These are phyloP conservation scores for Eonycteris spelaea DNA, from an alignment of 2,113 vertebrate species.

Conservation along the genomic window DNA sequence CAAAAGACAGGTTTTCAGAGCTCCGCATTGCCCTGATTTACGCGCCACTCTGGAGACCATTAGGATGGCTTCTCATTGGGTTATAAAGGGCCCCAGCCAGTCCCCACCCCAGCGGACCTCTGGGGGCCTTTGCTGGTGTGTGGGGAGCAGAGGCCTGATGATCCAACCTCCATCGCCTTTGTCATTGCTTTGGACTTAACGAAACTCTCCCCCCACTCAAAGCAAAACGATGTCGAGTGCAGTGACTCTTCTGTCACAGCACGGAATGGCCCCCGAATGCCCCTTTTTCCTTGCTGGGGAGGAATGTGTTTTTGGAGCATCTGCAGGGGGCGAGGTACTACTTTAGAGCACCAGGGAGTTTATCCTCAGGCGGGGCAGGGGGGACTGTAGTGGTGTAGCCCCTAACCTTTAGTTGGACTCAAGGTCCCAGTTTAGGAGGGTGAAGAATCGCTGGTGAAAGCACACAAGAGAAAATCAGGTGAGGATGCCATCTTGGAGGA, in stretches of 20 bases:
- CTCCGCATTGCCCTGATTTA: constrained; percentile 45
- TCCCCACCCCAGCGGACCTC: neutral
- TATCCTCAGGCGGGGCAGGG: neutral
- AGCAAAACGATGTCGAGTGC: neutral
- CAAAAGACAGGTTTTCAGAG: constrained; percentile 63
- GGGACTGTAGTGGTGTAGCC: neutral
- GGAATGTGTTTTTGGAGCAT: neutral
- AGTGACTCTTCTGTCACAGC: neutral
- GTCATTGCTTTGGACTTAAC: constrained; percentile 39
- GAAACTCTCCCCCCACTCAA: neutral
- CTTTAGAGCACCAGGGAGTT: neutral
- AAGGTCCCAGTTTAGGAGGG: neutral
- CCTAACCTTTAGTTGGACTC: neutral
- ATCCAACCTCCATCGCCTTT: constrained; percentile 16
- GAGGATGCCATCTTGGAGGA: neutral
- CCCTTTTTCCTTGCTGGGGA: neutral
- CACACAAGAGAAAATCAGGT: neutral
- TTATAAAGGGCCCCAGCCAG: neutral
- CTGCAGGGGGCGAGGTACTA: neutral
- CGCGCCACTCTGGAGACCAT: neutral
- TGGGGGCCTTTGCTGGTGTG: neutral
- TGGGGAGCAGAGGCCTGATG: neutral
- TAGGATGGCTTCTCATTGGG: neutral
- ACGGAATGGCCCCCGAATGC: neutral
- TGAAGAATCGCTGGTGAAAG: neutral